phyloP scores from a whole-genome alignment of 2,113 vertebrate species.

The Burhinus bistriatus region DNA sequence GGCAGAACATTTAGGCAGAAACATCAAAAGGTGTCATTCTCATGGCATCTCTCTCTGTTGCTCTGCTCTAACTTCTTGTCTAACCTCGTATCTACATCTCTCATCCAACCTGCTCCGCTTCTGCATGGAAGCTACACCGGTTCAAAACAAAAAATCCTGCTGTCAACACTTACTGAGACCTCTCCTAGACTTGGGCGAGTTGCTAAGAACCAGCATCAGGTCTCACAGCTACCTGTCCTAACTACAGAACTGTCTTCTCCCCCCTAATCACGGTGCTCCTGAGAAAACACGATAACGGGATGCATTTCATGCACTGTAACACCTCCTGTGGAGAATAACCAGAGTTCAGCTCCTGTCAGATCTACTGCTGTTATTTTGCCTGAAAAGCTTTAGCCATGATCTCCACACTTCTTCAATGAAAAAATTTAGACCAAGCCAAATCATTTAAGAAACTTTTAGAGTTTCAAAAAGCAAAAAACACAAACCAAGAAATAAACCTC shows the following conservation, averaged over 20 bases:
- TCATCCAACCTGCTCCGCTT: background rate
- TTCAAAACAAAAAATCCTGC: background rate
- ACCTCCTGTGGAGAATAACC: background rate
- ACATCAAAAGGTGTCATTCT: background rate
- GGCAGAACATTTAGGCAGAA: background rate
- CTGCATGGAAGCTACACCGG: background rate
- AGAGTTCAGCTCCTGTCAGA: background rate
- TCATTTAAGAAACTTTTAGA: background rate
- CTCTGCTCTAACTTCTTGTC: background rate
- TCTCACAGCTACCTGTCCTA: background rate
- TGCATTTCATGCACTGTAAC: background rate
- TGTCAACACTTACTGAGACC: background rate
- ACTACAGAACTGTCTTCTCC: background rate
- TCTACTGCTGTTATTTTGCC: background rate
- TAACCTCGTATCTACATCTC: background rate
- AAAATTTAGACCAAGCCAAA: background rate
- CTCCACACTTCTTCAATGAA: background rate
- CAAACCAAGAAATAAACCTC: background rate
- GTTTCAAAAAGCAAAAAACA: background rate
- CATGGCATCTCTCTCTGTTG: background rate
- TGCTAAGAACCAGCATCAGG: background rate
- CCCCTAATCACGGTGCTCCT: background rate
- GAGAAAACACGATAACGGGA: background rate
- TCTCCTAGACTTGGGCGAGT: background rate
- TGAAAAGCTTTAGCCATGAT: background rate